These are phyloP conservation scores for Acrossocheilus wenchowensis DNA, from an alignment of 2,797 vertebrate species.

Conservation along the genomic window DNA sequence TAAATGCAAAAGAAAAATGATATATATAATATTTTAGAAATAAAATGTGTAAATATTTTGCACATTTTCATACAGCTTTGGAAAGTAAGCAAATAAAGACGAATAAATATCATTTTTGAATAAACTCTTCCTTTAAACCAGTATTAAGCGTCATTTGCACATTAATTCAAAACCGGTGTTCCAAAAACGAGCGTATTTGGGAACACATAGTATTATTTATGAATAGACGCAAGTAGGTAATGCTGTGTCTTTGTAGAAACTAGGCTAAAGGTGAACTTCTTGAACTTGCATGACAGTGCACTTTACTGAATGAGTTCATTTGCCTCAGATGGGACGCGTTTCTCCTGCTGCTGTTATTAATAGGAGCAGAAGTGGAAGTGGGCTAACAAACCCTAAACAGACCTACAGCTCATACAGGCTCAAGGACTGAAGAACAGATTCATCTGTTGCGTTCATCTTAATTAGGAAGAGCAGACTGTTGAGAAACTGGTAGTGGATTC, in stretches of 20 bases:
- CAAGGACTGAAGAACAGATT: background rate
- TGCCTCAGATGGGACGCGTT: constrained; percentile 59
- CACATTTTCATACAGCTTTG: background rate
- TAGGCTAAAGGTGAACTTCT: constrained; percentile 10
- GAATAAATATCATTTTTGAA: background rate
- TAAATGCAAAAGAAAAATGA: too few relatives aligned
- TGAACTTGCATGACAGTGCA: constrained; percentile 55
- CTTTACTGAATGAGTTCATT: constrained; percentile 69
- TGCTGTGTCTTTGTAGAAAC: constrained; percentile 13
- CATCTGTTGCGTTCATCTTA: background rate
- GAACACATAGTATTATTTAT: background rate
- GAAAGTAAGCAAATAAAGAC: background rate
- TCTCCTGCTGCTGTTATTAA: constrained; percentile 70
- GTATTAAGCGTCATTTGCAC: constrained; percentile 4
- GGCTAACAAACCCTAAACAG: constrained; percentile 57
- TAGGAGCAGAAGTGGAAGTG: constrained; percentile 65
- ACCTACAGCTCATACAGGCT: background rate
- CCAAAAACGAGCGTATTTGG: background rate
- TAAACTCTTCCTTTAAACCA: background rate
- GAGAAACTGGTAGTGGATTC: background rate
- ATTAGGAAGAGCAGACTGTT: background rate
- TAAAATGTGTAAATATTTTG: too few relatives aligned
- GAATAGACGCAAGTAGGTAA: background rate
- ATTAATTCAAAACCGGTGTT: background rate
- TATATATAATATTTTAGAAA: too few relatives aligned